A percentile compares a stretch with the other conserved stretches of the same genome.
Evolutionary conservation across 2,888 invertebrate genomes (phyloP).

Genomic region (Macrosoma leucophasiata): DNA sequence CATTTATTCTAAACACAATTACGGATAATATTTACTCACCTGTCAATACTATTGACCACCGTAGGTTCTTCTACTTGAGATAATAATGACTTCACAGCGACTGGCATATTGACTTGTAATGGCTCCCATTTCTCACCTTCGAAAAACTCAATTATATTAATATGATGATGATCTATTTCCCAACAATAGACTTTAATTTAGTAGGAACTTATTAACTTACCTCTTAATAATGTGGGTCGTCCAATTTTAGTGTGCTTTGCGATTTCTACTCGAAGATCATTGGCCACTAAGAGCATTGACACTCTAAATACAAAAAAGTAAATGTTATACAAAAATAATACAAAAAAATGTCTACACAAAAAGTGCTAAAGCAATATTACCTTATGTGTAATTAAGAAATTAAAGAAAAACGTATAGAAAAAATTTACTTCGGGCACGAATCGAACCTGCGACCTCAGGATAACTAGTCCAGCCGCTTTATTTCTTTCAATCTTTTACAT

Average conservation of each 20-base stretch:
- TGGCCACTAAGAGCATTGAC: slow-evolving; percentile 80
- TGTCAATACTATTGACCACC: slow-evolving; percentile 42
- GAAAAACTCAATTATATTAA: slow-evolving; percentile 2
- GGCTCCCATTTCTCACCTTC: slow-evolving; percentile 53
- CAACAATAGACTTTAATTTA: not conserved
- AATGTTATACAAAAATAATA: not conserved
- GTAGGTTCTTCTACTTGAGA: slow-evolving; percentile 47
- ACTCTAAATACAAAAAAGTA: slow-evolving; percentile 37
- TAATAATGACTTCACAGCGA: slow-evolving; percentile 43
- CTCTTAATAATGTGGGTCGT: slow-evolving; percentile 27
- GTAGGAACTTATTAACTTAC: slow-evolving; percentile 32
- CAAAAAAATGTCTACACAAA: too few species aligned
- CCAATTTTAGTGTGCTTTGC: slow-evolving; percentile 60
- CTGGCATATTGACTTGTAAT: slow-evolving; percentile 36
- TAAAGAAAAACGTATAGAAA: too few species aligned
- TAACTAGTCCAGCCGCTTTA: too few species aligned
- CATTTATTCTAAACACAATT: not conserved
- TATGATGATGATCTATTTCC: too few species aligned
- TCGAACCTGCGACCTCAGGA: too few species aligned
- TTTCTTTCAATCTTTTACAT: too few species aligned
- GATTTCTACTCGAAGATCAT: slow-evolving; percentile 80
- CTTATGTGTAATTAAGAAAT: too few species aligned
- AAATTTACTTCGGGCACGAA: too few species aligned
- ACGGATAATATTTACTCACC: slow-evolving; percentile 38
- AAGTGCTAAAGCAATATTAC: too few species aligned